phyloP scores from a whole-genome alignment of 2,888 invertebrate species.

The Xylophagus ater region DNA sequence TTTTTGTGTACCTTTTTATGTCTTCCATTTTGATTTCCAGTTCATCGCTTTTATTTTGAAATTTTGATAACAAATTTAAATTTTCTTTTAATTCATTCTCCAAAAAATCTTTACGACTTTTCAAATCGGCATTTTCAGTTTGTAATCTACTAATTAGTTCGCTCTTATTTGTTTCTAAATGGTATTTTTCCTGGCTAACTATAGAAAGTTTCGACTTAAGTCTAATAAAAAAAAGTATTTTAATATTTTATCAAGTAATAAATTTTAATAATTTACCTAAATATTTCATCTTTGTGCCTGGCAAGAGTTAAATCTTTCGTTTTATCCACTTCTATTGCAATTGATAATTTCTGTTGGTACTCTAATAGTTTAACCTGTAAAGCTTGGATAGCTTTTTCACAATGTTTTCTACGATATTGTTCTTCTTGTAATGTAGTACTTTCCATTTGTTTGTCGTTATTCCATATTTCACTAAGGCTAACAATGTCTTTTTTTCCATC shows the following conservation, averaged over 20 bases:
- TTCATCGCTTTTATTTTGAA: slow-evolving; percentile 52
- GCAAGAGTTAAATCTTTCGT: slow-evolving; percentile 59
- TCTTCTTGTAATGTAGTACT: slow-evolving; percentile 59
- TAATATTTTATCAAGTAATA: background rate
- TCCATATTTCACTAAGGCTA: slow-evolving; percentile 37
- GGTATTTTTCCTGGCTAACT: slow-evolving; percentile 28
- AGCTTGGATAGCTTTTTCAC: slow-evolving; percentile 60
- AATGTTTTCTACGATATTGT: slow-evolving; percentile 61
- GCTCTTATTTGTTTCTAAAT: slow-evolving; percentile 23
- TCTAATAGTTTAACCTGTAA: slow-evolving; percentile 62
- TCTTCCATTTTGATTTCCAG: slow-evolving; percentile 43
- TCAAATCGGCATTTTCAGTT: slow-evolving; percentile 31
- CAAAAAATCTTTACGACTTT: slow-evolving; percentile 46
- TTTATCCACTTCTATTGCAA: slow-evolving; percentile 65
- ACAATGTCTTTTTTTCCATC: slow-evolving; percentile 18
- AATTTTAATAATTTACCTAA: slow-evolving; percentile 35
- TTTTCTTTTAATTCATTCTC: slow-evolving; percentile 65
- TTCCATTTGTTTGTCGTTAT: slow-evolving; percentile 21
- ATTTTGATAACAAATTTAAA: slow-evolving; percentile 53
- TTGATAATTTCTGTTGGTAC: slow-evolving; percentile 66
- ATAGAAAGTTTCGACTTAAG: slow-evolving; percentile 18
- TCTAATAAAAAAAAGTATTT: background rate
- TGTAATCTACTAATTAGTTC: slow-evolving; percentile 28
- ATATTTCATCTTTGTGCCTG: slow-evolving; percentile 54
- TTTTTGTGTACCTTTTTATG: slow-evolving; percentile 21